These are phyloP conservation scores for Tiphia femorata DNA, from an alignment of 2,888 invertebrate genomes.

Conservation along the genomic window DNA sequence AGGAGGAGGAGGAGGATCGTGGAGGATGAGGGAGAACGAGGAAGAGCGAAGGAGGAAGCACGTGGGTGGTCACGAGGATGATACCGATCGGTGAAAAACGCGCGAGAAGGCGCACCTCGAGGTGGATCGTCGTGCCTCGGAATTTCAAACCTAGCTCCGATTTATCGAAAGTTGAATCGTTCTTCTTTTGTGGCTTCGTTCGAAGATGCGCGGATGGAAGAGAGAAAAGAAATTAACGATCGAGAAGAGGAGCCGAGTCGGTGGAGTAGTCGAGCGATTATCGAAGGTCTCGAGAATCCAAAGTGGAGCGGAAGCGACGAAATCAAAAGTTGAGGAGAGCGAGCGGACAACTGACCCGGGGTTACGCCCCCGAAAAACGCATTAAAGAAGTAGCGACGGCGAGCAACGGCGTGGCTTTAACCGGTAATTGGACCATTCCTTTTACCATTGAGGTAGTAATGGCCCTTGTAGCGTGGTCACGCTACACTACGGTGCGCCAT, in stretches of 20 bases:
- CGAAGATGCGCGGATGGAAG: background rate
- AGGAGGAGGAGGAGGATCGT: background rate
- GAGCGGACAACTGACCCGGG: background rate
- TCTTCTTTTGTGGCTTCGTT: too few species aligned
- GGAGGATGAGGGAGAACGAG: background rate
- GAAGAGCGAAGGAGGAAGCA: conserved; percentile 8
- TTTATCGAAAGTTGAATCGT: too few species aligned
- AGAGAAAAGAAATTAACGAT: background rate
- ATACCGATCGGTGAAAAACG: background rate
- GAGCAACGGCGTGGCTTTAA: conserved; percentile 35
- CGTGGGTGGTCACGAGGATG: conserved; percentile 17
- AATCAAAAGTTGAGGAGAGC: conserved; percentile 1
- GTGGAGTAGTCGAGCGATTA: too few species aligned
- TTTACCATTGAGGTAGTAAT: conserved; percentile 61
- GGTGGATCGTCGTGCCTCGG: background rate
- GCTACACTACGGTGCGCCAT: conserved; percentile 61
- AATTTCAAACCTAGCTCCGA: too few species aligned
- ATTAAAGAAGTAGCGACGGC: conserved; percentile 34
- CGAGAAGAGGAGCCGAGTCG: too few species aligned
- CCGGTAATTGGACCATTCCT: conserved; percentile 59
- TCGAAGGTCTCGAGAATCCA: too few species aligned
- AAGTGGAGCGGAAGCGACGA: too few species aligned
- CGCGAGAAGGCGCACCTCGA: background rate
- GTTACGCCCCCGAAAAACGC: conserved; percentile 19
- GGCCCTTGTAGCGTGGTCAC: conserved; percentile 63